Conservation (phyloP, 2,113 vertebrate species). For the Cheirogaleus medius region DNA sequence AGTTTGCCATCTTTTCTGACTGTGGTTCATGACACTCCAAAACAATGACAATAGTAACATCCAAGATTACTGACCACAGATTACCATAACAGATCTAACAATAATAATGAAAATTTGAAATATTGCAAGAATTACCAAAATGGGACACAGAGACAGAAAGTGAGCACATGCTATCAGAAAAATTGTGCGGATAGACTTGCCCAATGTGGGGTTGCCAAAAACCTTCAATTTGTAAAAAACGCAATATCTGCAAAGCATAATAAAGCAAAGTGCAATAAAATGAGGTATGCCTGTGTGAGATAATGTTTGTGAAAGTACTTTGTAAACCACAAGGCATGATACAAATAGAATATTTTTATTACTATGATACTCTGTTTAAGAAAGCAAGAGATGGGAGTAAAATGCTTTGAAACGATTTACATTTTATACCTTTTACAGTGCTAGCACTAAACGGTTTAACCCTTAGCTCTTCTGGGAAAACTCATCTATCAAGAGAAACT, state of each 20-base stretch:
- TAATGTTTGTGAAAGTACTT: slow-evolving; percentile 58
- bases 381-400: slow-evolving; percentile 37
- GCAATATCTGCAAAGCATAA: background rate
- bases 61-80: background rate
- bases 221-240: background rate
- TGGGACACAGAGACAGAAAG: background rate
- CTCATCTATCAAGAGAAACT: slow-evolving; percentile 34
- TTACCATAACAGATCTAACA: background rate
- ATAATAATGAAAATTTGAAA: background rate
- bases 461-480: slow-evolving; percentile 34
- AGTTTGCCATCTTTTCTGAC: background rate
- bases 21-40: background rate
- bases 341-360: slow-evolving; percentile 64
- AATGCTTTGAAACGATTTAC: slow-evolving; percentile 65
- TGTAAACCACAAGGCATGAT: slow-evolving; percentile 50
- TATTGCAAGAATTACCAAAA: background rate
- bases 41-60: background rate
- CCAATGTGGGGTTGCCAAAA: background rate
- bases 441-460: slow-evolving; percentile 63
- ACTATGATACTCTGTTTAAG: slow-evolving; percentile 54
- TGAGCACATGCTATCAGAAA: background rate
- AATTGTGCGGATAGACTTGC: background rate
- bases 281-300: background rate
- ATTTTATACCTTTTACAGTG: slow-evolving; percentile 58
- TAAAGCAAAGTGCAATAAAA: background rate